Evolutionary conservation across 2,888 invertebrate genomes (phyloP), one percentile per base, ranked within the genome.

Genomic region (Thera britannica): DNA sequence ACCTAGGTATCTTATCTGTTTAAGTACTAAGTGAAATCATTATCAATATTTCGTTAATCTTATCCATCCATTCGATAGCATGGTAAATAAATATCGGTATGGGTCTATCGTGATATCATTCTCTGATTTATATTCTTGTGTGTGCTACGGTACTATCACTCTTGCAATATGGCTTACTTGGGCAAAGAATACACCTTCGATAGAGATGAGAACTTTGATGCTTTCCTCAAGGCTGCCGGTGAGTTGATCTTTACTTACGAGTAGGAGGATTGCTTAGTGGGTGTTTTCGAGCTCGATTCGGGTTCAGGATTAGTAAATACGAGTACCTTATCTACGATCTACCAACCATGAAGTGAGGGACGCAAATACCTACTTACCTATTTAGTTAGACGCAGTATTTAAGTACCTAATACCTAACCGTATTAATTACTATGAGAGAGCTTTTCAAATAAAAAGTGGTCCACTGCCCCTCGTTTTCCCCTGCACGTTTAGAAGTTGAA

Each of bases 171-270:
- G 85, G 69, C 82, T 60, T 85, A 72, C 73, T 59, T 77, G 7
- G 81, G 79, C 62, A 84, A 79, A 67, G 74, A 75, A 59, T 85
- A 81, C 73, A 78, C 67, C 4, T 72, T 74, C 11, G 76, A 73
- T 3, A 81, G 67, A 36, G 74, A 80, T 34, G 85, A 83, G 56
- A 85, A 84, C 67, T 83, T 79, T 41, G 82, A 83, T 36, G 79
- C 57, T 9, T 83, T 83, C 63, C 70, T 83, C 38, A 80, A 75
- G 64, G 69, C 77, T 64, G 65, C 77, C 44, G 80, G 86, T 83
- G 72, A 72, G 81, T 58, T 3, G 6, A 38, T 35, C 23, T 12
- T 3, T 38, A 5, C 7, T n/a, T 36, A 12, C 38, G 4, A 38
- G 0, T 38, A 55, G 1, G n/a, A 12, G 5, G 1, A 38, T 38